phyloP scores from a whole-genome alignment of 2,797 vertebrate genomes.

The Brachyrhaphis roseni region DNA sequence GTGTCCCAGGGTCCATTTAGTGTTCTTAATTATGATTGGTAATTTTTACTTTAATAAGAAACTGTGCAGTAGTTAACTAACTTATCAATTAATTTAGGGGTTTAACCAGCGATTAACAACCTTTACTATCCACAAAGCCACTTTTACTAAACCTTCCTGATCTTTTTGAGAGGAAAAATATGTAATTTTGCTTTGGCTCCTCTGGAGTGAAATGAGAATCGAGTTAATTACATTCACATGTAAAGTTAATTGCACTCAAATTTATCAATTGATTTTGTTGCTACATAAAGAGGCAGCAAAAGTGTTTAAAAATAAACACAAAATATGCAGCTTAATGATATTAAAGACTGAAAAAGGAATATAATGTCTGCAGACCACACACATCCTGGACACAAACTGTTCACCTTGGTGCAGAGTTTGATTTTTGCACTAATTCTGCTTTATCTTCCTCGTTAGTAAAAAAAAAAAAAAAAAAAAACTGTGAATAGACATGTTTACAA shows the following conservation, averaged over 20 bases:
- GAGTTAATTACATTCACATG: background rate
- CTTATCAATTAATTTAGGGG: background rate
- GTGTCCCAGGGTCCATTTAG: background rate
- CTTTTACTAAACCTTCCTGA: background rate
- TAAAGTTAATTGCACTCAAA: background rate
- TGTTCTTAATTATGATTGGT: background rate
- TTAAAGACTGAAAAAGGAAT: background rate
- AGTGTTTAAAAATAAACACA: background rate
- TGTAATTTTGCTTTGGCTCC: too few relatives aligned
- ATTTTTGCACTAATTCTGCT: background rate
- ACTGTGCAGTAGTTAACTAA: background rate
- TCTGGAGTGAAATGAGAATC: background rate
- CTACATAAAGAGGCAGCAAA: background rate
- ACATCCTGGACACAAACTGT: too few relatives aligned
- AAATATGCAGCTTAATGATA: background rate
- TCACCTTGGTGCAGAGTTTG: too few relatives aligned
- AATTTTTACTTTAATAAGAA: background rate
- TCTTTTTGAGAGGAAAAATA: background rate
- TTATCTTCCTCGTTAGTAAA: background rate
- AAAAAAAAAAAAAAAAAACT: background rate
- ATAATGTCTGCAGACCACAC: too few relatives aligned
- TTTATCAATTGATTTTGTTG: background rate
- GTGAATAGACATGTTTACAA: background rate
- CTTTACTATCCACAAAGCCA: too few relatives aligned
- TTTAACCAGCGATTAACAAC: background rate